Conservation (phyloP, 2,797 vertebrate species). For the Chelon labrosus region DNA sequence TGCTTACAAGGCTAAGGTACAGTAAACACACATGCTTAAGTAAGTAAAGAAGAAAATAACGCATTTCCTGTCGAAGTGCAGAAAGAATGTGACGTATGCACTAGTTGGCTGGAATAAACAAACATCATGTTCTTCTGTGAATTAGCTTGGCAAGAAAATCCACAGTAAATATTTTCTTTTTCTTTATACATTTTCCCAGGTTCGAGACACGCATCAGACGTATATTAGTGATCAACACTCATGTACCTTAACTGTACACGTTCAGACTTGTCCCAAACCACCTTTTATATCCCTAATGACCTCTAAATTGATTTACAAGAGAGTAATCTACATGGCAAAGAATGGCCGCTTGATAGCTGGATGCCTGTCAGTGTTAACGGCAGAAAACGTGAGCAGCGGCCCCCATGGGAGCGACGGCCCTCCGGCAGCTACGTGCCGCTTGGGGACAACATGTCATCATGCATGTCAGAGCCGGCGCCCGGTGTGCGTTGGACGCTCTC, state of each 20-base stretch:
- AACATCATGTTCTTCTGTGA: constrained; percentile 13
- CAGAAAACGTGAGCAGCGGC: constrained; percentile 45
- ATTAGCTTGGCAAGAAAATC: neutral
- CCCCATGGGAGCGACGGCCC: constrained; percentile 46
- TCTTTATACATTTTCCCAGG: constrained; percentile 10
- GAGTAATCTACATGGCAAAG: constrained; percentile 39
- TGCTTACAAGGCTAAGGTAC: constrained; percentile 52
- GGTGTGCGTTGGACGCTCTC: constrained; percentile 46
- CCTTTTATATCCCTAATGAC: constrained; percentile 60
- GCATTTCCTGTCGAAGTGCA: constrained; percentile 7
- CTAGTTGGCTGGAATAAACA: constrained; percentile 11
- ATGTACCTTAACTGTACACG: neutral
- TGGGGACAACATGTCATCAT: constrained; percentile 64
- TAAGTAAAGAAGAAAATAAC: constrained; percentile 17
- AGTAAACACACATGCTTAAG: constrained; percentile 44
- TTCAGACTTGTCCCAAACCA: constrained; percentile 37
- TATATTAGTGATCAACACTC: neutral
- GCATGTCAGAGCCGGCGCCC: constrained; percentile 47
- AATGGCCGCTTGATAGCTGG: constrained; percentile 55
- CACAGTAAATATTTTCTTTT: neutral
- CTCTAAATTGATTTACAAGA: constrained; percentile 71
- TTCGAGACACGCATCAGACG: neutral
- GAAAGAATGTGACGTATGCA: constrained; percentile 6
- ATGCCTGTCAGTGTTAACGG: constrained; percentile 53
- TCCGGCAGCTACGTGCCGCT: constrained; percentile 49